phyloP scores from a whole-genome alignment of 23 tunicate genomes.

The Ascidia mentula region DNA sequence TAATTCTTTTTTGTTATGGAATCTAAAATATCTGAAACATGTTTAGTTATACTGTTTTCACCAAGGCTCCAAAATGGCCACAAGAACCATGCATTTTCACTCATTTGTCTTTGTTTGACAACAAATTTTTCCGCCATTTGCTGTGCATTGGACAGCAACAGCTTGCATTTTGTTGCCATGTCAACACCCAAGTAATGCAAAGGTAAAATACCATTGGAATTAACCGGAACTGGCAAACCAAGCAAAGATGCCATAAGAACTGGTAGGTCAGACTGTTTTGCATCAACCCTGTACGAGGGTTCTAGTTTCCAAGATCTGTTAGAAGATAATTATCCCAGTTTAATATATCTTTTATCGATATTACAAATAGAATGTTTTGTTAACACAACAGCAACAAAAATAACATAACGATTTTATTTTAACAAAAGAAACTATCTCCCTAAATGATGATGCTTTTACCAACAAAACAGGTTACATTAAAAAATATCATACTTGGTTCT shows the following conservation, averaged over 20 bases:
- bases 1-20: not conserved
- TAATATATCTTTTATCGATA: too few relatives aligned
- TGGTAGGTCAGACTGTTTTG: slow-evolving; percentile 26
- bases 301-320: slow-evolving; percentile 35
- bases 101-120: not conserved
- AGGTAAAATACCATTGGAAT: slow-evolving; percentile 36
- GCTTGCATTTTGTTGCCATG: not conserved
- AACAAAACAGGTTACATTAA: too few relatives aligned
- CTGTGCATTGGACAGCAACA: slow-evolving; percentile 14
- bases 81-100: not conserved
- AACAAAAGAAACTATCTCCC: too few relatives aligned
- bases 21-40: slow-evolving; percentile 1
- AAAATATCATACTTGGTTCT: slow-evolving; percentile 39
- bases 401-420: too few relatives aligned
- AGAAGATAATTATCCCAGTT: too few relatives aligned
- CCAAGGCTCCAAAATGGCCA: slow-evolving; percentile 6
- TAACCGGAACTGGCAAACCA: slow-evolving; percentile 40
- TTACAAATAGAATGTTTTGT: too few relatives aligned
- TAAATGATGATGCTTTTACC: too few relatives aligned
- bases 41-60: slow-evolving; percentile 23
- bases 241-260: slow-evolving; percentile 36
- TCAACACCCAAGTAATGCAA: slow-evolving; percentile 13
- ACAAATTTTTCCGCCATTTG: slow-evolving; percentile 15
- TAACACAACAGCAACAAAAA: too few relatives aligned
- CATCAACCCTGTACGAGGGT: slow-evolving; percentile 14